Percentiles rank a stretch among this genome's conserved stretches.
These are phyloP conservation scores for Drosophila nr. perissopoda DNA, from an alignment of 2,888 invertebrate species.

Conservation along the genomic window DNA sequence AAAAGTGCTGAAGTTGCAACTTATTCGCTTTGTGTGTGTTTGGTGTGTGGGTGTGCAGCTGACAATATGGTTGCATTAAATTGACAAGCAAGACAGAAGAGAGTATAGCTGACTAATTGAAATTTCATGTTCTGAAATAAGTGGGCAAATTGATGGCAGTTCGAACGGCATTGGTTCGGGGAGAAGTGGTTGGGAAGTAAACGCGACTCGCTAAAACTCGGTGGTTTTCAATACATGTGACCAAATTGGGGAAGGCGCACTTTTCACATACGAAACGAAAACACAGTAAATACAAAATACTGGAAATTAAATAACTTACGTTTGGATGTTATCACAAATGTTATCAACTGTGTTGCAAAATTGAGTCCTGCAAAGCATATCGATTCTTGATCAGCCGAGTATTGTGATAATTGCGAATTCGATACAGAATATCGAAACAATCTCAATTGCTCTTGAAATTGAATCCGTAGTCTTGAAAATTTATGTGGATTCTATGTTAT, in stretches of 20 bases:
- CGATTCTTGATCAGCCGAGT: no score
- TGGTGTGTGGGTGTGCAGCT: constrained; percentile 23
- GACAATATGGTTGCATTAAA: constrained; percentile 73
- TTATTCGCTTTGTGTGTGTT: constrained; percentile 10
- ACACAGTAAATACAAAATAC: not conserved
- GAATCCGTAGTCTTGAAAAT: not conserved
- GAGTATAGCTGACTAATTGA: constrained; percentile 80
- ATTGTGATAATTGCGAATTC: not conserved
- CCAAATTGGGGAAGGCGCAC: not conserved
- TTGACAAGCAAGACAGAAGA: constrained; percentile 79
- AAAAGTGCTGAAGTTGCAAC: constrained; percentile 47
- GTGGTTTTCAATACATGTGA: constrained; percentile 5
- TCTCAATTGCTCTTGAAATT: not conserved
- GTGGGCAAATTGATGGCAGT: constrained; percentile 49
- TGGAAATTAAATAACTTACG: not conserved
- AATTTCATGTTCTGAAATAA: constrained; percentile 81
- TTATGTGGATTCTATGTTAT: no score
- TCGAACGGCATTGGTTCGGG: not conserved
- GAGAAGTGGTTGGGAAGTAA: not conserved
- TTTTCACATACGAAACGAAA: not conserved
- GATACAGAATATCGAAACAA: not conserved
- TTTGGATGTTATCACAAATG: not conserved
- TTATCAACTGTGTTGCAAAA: no score
- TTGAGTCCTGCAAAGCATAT: not conserved
- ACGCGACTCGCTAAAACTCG: constrained; percentile 38